phyloP scores from a whole-genome alignment of 2,113 vertebrate species.

The Cryptotis parvus region DNA sequence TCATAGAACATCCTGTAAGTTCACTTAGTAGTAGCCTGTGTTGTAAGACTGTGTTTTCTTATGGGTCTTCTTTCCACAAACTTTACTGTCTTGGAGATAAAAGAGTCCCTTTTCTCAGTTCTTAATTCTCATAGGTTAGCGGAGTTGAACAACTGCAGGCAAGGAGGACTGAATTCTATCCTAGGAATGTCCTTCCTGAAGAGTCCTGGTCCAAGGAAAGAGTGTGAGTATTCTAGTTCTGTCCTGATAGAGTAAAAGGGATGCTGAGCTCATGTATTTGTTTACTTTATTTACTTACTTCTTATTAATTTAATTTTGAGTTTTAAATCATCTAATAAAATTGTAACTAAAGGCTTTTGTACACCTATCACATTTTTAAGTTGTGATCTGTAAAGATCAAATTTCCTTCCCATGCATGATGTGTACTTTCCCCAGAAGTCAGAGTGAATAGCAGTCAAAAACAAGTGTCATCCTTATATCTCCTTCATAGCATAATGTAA shows the following conservation, averaged over 20 bases:
- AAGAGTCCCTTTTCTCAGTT: neutral
- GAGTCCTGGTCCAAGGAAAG: neutral
- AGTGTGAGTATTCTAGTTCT: neutral
- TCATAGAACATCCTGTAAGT: neutral
- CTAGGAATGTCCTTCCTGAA: neutral
- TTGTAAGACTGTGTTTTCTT: neutral
- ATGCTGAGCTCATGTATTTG: too few species aligned
- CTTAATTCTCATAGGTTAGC: conserved; percentile 10
- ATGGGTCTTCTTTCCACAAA: neutral
- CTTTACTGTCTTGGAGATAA: neutral
- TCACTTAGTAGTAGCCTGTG: neutral
- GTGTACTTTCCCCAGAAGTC: neutral
- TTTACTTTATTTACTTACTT: neutral
- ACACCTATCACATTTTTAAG: neutral
- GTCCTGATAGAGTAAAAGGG: neutral
- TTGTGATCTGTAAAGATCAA: neutral
- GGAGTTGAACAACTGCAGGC: neutral
- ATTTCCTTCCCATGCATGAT: neutral
- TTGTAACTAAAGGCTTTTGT: neutral
- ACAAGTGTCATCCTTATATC: neutral
- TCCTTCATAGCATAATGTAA: neutral
- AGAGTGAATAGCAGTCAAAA: neutral
- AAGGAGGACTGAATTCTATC: neutral
- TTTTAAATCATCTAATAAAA: neutral
- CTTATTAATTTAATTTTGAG: neutral